Base-by-base conservation (phyloP, 2,113 vertebrate species). In the Eidolon helvum region DNA sequence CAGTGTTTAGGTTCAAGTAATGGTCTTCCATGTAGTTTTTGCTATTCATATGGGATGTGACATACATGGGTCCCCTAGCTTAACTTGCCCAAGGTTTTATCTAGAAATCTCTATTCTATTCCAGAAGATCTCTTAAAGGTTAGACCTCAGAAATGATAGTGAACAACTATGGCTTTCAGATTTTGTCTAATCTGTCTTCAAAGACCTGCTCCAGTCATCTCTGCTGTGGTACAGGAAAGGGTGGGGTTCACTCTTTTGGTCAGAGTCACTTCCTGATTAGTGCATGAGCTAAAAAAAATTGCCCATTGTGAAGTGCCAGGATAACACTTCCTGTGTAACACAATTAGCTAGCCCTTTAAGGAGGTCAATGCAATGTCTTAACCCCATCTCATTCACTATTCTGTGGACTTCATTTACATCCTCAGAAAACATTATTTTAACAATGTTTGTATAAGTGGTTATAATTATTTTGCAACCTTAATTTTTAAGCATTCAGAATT, bases 291-390 rank as follows among this genome's bases (percentile, higher is more conserved):
- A 65, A 94, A 95, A 97, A 87, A 97, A 87, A 80, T 10, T 40
- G 19, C 65, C 65, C 94, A 97, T 96, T 97, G 94, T 97, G 59
- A 71, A 79, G 84, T 80, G 65, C 87, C 87, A 94, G 45, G 71
- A 48, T 92, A 74, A 48, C 40, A 57, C 50, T 98, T 97, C 97
- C 97, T 85, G 48, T 85, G 53, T 16, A 92, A 90, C 82, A 98
- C 96, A 97, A 96, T 96, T 66, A 94, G 35, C 75, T 65, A 90
- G 22, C 59, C 21, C 59, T 92, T 48, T 7, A 71, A 30, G n/a
- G 61, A 87, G 86, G 59, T 80, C 90, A 87, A 28, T 80, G 77
- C 78, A 53, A 40, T 6, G 8, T 33, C 82, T 90, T 59, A 87
- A 53, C 55, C 50, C 80, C 33, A 85, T 87, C 26, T 90, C 1